These are phyloP conservation scores for Rhagium mordax DNA, from an alignment of 2,888 invertebrate genomes.

Conservation along the genomic window DNA sequence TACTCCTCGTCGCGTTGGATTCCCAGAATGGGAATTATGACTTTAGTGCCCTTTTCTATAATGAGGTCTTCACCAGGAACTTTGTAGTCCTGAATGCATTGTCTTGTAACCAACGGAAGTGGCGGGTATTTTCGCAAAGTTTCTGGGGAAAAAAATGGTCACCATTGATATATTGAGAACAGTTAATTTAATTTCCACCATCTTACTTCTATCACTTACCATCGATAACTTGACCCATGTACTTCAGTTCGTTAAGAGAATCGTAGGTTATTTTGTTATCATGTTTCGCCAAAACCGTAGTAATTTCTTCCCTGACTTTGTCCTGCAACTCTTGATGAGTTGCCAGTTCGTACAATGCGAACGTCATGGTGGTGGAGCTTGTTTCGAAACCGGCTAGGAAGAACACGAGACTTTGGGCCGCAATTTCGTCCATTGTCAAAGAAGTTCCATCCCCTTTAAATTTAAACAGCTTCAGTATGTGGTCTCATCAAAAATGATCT, in stretches of 20 bases:
- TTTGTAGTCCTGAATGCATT: constrained; percentile 54
- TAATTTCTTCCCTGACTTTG: constrained; percentile 49
- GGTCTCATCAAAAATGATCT: too few species aligned
- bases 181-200: too few species aligned
- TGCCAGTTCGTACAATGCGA: constrained; percentile 50
- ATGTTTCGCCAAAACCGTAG: constrained; percentile 44
- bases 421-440: constrained; percentile 45
- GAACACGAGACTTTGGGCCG: constrained; percentile 53
- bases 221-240: constrained; percentile 51
- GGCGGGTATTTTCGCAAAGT: constrained; percentile 65
- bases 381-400: constrained; percentile 56
- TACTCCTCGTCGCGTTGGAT: constrained; percentile 15
- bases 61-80: constrained; percentile 59
- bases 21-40: constrained; percentile 58
- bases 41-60: constrained; percentile 60
- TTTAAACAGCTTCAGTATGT: too few species aligned
- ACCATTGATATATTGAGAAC: too few species aligned
- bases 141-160: constrained; percentile 56
- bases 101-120: constrained; percentile 48
- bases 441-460: constrained; percentile 39
- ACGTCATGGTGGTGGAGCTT: constrained; percentile 55
- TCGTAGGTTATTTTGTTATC: constrained; percentile 52
- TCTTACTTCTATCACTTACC: constrained; percentile 38
- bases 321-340: constrained; percentile 49
- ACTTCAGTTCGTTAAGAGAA: constrained; percentile 51